Conservation (phyloP, 2,888 invertebrate genomes). For the Dichetophora obliterata region DNA sequence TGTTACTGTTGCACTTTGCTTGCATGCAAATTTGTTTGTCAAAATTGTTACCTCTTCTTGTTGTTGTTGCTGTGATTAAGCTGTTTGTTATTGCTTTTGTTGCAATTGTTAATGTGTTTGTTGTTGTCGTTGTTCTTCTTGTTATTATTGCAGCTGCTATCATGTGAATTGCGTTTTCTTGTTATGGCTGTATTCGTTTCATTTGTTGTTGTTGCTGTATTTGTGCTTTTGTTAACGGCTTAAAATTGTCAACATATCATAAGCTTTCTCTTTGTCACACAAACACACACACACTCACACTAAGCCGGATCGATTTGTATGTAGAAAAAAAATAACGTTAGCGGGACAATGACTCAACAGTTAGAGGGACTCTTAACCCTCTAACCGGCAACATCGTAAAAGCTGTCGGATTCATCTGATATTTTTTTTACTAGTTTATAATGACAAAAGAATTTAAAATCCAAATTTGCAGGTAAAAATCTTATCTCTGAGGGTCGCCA, state of each 20-base stretch:
- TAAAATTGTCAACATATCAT: constrained; percentile 37
- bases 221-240: constrained; percentile 31
- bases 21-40: constrained; percentile 18
- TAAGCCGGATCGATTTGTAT: no score
- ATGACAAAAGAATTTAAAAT: no score
- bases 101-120: neutral
- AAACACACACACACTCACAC: neutral
- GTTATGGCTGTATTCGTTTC: neutral
- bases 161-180: neutral
- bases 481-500: no score
- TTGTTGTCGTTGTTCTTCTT: neutral
- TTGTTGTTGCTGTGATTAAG: constrained; percentile 16
- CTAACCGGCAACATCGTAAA: no score
- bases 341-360: no score
- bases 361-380: no score
- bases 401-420: no score
- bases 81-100: neutral
- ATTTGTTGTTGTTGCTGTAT: neutral
- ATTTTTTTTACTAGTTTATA: no score
- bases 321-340: no score
- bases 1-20: neutral
- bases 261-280: constrained; percentile 20
- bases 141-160: neutral
- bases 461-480: no score
- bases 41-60: constrained; percentile 25